phyloP scores from a whole-genome alignment of 2,888 invertebrate species.

The Candidula unifasciata region DNA sequence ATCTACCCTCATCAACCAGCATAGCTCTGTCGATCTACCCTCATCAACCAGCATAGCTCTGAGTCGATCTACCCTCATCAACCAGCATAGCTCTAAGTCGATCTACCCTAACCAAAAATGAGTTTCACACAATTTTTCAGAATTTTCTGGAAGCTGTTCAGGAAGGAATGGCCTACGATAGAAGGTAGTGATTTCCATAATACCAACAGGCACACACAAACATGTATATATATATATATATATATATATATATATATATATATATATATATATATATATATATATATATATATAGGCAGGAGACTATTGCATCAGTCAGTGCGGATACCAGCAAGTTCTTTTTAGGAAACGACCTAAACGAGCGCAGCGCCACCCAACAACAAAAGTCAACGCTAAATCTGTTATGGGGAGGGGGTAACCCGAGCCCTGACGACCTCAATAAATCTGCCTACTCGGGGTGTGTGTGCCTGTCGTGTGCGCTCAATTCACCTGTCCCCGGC shows the following conservation, averaged over 20 bases:
- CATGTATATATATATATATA: slow-evolving; percentile 11
- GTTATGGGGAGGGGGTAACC: slow-evolving; percentile 43
- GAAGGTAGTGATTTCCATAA: no score
- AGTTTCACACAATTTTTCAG: no score
- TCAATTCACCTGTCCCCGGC: slow-evolving; percentile 43
- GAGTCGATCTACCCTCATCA: no score
- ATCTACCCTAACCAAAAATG: no score
- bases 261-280: slow-evolving; percentile 31
- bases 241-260: slow-evolving; percentile 30
- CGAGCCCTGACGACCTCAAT: slow-evolving; percentile 42
- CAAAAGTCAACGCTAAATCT: slow-evolving; percentile 31
- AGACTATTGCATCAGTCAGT: no score
- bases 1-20: no score
- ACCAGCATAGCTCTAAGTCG: no score
- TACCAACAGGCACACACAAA: not conserved
- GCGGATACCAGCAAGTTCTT: not conserved
- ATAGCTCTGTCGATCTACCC: no score
- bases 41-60: no score
- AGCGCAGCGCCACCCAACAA: slow-evolving; percentile 29
- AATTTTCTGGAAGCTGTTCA: no score
- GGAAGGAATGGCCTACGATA: no score
- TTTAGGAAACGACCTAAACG: not conserved
- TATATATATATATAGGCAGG: slow-evolving; percentile 13
- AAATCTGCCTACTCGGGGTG: slow-evolving; percentile 48
- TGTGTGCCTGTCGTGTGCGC: slow-evolving; percentile 41